Evolutionary conservation across 1,140 invertebrate genomes (phyloP).

Genomic region (Lordiphosa mommai): DNA sequence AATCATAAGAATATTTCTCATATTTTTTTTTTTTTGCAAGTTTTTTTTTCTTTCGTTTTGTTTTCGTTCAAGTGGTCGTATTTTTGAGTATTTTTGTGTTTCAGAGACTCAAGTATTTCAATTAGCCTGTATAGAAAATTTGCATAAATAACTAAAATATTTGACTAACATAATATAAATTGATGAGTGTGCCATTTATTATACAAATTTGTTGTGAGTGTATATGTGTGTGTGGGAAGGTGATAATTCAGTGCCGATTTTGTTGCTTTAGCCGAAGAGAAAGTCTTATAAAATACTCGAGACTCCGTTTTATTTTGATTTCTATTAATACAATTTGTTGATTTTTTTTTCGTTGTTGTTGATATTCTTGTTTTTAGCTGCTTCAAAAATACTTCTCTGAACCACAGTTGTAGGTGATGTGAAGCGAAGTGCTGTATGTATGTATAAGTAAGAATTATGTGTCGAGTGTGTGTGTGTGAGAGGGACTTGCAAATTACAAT

Average conservation of each 20-base stretch:
- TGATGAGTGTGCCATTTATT: constrained; percentile 31
- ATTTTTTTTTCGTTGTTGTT: constrained; percentile 37
- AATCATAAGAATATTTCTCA: constrained; percentile 1
- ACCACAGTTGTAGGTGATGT: constrained; percentile 45
- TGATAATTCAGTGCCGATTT: constrained; percentile 25
- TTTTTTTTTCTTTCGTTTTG: constrained; percentile 29
- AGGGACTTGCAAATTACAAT: constrained; percentile 69
- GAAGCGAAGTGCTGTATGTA: constrained; percentile 7
- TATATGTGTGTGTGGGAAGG: not conserved
- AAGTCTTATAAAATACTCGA: constrained; percentile 66
- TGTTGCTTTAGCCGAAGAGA: constrained; percentile 1
- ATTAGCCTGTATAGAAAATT: constrained; percentile 32
- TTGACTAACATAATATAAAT: constrained; percentile 13
- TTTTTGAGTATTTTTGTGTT: constrained; percentile 67
- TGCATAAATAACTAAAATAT: constrained; percentile 19
- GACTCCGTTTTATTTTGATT: constrained; percentile 42
- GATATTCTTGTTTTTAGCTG: constrained; percentile 39
- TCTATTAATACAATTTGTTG: constrained; percentile 58
- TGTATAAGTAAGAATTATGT: constrained; percentile 7
- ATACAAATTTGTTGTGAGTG: constrained; percentile 20
- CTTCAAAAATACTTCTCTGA: constrained; percentile 64
- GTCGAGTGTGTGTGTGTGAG: constrained; percentile 9
- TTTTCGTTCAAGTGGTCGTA: constrained; percentile 40
- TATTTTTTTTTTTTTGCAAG: constrained; percentile 41
- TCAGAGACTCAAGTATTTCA: constrained; percentile 72